Evolutionary conservation across 2,797 vertebrate genomes (phyloP).

Genomic region (Aeoliscus strigatus): DNA sequence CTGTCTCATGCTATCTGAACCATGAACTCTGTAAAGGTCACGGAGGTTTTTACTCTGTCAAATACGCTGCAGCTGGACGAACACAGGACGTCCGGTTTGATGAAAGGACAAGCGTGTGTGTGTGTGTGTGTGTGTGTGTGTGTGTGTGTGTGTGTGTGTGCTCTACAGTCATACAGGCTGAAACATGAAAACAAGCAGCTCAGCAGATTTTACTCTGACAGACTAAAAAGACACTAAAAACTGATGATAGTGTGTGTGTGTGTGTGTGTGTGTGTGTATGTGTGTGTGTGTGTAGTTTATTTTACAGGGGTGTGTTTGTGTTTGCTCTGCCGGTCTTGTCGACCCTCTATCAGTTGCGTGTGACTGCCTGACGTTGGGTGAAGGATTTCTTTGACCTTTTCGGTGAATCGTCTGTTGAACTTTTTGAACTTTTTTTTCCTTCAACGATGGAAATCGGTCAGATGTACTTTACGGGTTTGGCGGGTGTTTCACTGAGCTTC

Average conservation of each 20-base stretch:
- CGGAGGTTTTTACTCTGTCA: too few relatives aligned
- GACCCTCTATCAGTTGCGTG: slow-evolving; percentile 24
- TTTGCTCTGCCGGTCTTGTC: slow-evolving; percentile 42
- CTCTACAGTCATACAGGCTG: slow-evolving; percentile 59
- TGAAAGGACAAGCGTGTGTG: slow-evolving; percentile 8
- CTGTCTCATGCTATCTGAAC: too few relatives aligned
- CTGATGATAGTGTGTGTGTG: too few relatives aligned
- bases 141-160: slow-evolving; percentile 13
- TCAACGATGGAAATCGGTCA: slow-evolving; percentile 2
- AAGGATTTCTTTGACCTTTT: slow-evolving; percentile 5
- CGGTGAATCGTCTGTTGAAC: slow-evolving; percentile 1
- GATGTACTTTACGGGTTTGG: not conserved
- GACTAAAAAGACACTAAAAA: slow-evolving; percentile 35
- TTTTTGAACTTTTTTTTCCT: not conserved
- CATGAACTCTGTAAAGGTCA: too few relatives aligned
- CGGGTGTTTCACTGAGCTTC: not conserved
- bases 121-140: slow-evolving; percentile 13
- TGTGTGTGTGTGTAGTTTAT: slow-evolving; percentile 43
- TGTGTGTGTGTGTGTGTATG: slow-evolving; percentile 11
- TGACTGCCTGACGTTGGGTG: slow-evolving; percentile 5
- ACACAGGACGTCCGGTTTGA: too few relatives aligned
- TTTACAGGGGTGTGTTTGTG: slow-evolving; percentile 44
- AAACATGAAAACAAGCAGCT: slow-evolving; percentile 59
- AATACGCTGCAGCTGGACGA: too few relatives aligned
- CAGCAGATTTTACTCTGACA: slow-evolving; percentile 53